Evolutionary conservation across 2,113 vertebrate species (phyloP).

Genomic region (Pristiophorus japonicus): DNA sequence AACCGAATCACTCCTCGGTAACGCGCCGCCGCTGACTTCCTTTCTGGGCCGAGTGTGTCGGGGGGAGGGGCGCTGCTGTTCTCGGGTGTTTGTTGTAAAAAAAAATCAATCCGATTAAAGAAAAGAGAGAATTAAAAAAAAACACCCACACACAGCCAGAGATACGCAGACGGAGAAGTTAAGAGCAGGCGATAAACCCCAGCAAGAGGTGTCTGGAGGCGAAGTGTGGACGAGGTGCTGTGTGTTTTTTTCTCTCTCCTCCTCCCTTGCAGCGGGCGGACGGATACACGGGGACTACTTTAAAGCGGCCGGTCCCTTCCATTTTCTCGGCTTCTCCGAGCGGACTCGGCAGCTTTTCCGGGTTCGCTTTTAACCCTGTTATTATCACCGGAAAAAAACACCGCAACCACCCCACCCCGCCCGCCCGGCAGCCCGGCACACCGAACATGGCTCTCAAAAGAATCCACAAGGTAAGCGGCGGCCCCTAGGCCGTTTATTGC

Average conservation of each 20-base stretch:
- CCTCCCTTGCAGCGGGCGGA: neutral
- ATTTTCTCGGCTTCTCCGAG: conserved; percentile 36
- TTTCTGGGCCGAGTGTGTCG: too few relatives aligned
- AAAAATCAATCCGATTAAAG: too few relatives aligned
- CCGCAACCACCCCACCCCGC: neutral
- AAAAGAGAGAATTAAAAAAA: too few relatives aligned
- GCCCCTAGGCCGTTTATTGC: neutral
- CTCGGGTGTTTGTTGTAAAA: too few relatives aligned
- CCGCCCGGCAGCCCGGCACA: neutral
- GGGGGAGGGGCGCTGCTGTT: too few relatives aligned
- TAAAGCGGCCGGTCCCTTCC: conserved; percentile 22
- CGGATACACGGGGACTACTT: conserved; percentile 12
- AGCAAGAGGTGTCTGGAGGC: too few relatives aligned
- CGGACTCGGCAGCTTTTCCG: conserved; percentile 32
- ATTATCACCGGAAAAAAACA: neutral
- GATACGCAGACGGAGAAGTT: too few relatives aligned
- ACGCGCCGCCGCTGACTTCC: conserved; percentile 2
- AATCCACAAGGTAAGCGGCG: conserved; percentile 25
- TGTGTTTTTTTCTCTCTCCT: neutral
- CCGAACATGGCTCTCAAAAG: conserved; percentile 27
- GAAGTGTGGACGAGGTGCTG: too few relatives aligned
- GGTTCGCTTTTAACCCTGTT: conserved; percentile 26
- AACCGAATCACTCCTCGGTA: neutral
- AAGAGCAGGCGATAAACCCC: too few relatives aligned
- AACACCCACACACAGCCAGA: too few relatives aligned